Evolutionary conservation across 2,113 vertebrate species (phyloP), one percentile per base, ranked within the genome.

Genomic region (Noturus placidus): DNA sequence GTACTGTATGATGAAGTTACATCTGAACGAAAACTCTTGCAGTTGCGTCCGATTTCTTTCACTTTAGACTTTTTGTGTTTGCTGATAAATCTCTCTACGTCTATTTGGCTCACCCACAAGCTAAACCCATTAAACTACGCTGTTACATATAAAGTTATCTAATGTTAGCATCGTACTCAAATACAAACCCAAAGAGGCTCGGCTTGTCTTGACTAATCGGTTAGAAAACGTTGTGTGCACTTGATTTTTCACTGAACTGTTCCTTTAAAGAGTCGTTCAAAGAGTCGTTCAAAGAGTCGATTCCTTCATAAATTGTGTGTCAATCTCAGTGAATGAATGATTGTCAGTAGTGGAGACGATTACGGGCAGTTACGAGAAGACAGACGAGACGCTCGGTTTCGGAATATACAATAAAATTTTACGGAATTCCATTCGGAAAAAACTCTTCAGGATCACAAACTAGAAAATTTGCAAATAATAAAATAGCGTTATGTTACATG

Each of bases 401-500:
- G 63, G 42, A 72, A 85, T 87, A 54, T n/a, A 90, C 80, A 61
- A 86, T 77, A 92, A 82, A 52, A 35, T 38, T 25, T 0, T 81
- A 82, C 30, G 90, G 30, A 14, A 83, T 42, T 42, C 86, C 63
- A 72, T 63, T 83, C 79, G 54, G 42, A 7, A 89, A 89, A 92
- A 93, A 90, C 84, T 50, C 69, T 94, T 88, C 91, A 87, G 88
- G 86, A 84, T 90, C 42, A 89, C 91, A 92, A 92, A 93, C 89
- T 92, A 89, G 88, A 92, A 93, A 93, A 92, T 93, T 89, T 89
- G 87, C 91, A 93, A 92, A 93, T 92, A 92, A 92, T 78, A 90
- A 86, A 90, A 92, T 86, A 92, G 20, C 20, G 6, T 25, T 85
- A 87, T 27, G 65, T 83, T 90, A 52, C 65, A 54, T 35, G 27